Conservation (phyloP, 1,140 invertebrate genomes). For the Trinorchestia longiramus region DNA sequence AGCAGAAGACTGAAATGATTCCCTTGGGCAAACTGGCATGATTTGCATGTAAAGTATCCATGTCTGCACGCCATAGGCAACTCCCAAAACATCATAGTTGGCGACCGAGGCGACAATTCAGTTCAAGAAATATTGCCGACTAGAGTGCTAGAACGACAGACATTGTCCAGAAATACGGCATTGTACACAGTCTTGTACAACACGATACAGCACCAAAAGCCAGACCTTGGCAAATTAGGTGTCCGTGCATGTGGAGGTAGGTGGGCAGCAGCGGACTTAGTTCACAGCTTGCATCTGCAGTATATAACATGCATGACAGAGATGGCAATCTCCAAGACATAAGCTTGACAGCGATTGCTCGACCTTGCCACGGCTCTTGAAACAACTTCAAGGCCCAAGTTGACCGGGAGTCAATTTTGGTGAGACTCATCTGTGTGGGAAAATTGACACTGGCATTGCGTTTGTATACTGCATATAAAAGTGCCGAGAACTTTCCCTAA, state of each 20-base stretch:
- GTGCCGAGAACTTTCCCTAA: neutral
- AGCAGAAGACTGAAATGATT: conserved; percentile 8
- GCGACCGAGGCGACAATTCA: neutral
- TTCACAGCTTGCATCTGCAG: neutral
- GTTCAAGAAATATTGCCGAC: conserved; percentile 1
- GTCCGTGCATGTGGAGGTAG: neutral
- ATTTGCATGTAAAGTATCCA: conserved; percentile 49
- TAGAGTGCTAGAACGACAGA: neutral
- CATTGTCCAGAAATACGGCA: neutral
- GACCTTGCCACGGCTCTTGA: neutral
- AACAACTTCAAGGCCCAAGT: neutral
- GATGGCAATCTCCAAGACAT: neutral
- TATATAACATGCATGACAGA: neutral
- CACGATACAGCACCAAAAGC: neutral
- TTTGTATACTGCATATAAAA: neutral
- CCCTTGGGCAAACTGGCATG: neutral
- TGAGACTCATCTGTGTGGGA: neutral
- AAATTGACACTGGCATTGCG: neutral
- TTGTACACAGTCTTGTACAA: neutral
- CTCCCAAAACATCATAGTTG: conserved; percentile 14
- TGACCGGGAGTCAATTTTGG: neutral
- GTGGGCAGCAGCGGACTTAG: neutral
- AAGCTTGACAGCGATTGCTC: neutral
- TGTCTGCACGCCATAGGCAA: conserved; percentile 3
- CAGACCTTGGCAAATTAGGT: neutral